Evolutionary conservation across 2,797 vertebrate species (phyloP).

Genomic region (Myoxocephalus aenaeus): DNA sequence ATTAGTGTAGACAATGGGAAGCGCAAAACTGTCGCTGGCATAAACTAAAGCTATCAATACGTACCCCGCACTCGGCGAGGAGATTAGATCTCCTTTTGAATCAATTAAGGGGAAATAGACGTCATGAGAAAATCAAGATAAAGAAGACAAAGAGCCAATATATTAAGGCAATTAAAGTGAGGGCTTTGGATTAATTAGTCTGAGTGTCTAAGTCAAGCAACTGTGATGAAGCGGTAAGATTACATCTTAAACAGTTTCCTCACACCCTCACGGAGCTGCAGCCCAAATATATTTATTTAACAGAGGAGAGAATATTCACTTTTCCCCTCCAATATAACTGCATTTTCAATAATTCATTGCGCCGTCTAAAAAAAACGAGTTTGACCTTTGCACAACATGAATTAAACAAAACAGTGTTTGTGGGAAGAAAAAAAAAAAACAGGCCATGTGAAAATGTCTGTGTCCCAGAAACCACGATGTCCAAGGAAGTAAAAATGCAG

Average conservation of each 20-base stretch:
- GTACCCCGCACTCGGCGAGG: conserved; percentile 53
- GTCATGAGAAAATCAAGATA: conserved; percentile 79
- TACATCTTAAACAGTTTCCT: conserved; percentile 44
- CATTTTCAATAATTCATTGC: conserved; percentile 65
- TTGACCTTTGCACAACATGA: conserved; percentile 63
- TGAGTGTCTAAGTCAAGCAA: conserved; percentile 62
- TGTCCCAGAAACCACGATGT: conserved; percentile 27
- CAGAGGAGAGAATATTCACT: conserved; percentile 18
- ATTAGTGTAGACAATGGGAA: conserved; percentile 79
- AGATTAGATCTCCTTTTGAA: conserved; percentile 83
- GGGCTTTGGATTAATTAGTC: conserved; percentile 76
- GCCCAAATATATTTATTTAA: conserved; percentile 40
- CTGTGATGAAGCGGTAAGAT: conserved; percentile 60
- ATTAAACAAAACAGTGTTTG: conserved; percentile 57
- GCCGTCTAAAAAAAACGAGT: conserved; percentile 47
- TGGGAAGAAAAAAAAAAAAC: conserved; percentile 10
- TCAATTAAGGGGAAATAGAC: conserved; percentile 80
- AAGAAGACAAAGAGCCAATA: conserved; percentile 75
- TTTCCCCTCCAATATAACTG: conserved; percentile 26
- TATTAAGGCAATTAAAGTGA: conserved; percentile 78
- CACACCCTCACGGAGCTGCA: conserved; percentile 23
- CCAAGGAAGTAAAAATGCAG: neutral
- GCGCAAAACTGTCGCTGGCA: conserved; percentile 69
- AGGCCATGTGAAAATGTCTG: conserved; percentile 19
- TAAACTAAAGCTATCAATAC: conserved; percentile 82